Evolutionary conservation across 2,797 vertebrate species (phyloP).

Genomic region (Gallirallus australis): DNA sequence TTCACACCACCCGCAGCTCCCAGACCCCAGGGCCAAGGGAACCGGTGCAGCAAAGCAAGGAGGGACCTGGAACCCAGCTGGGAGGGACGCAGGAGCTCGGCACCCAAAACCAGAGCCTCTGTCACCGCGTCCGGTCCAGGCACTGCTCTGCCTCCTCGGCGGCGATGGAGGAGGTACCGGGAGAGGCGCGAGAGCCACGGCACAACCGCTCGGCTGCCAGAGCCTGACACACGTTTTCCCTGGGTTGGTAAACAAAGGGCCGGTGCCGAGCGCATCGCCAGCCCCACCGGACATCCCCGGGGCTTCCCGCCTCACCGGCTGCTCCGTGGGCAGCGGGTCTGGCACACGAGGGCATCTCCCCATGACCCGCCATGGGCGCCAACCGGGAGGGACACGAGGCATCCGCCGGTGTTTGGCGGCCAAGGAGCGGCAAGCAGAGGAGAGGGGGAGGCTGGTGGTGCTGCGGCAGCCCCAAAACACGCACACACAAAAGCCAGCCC

Average conservation of each 20-base stretch:
- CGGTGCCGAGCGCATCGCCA: background rate
- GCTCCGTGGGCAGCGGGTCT: background rate
- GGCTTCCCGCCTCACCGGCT: background rate
- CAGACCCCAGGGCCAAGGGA: background rate
- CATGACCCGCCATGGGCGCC: background rate
- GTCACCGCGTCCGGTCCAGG: background rate
- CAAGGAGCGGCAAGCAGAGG: background rate
- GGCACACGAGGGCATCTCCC: too few species aligned
- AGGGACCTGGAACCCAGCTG: background rate
- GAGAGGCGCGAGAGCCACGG: background rate
- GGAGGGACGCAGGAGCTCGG: background rate
- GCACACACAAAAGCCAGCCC: slow-evolving; percentile 41
- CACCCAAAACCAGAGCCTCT: background rate
- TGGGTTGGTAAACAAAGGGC: slow-evolving; percentile 39
- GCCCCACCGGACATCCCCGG: background rate
- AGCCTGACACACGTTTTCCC: background rate
- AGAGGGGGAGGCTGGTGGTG: background rate
- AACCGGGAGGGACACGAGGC: background rate
- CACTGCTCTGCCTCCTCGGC: background rate
- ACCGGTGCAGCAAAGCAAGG: background rate
- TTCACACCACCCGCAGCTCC: background rate
- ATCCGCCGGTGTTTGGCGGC: background rate
- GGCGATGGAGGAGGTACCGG: background rate
- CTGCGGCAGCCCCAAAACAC: slow-evolving; percentile 30
- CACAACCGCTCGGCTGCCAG: background rate